Evolutionary conservation across 2,797 vertebrate species (phyloP), one percentile per base, ranked within the genome.

Genomic region (Notolabrus celidotus): DNA sequence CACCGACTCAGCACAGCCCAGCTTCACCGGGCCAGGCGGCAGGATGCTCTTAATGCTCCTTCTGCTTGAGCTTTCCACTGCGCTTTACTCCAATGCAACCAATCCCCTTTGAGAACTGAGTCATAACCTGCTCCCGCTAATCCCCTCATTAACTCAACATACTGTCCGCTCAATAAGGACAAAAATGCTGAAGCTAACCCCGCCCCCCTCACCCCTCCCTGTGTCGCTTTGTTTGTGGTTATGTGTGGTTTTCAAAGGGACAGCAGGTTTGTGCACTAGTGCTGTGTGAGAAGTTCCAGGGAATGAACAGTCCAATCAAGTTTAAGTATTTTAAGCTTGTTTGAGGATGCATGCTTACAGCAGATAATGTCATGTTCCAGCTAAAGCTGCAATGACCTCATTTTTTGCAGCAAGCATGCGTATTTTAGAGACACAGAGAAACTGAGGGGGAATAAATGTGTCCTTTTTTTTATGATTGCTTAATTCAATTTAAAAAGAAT

Each of bases 41-140:
- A 62, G 86, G 87, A 87, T 29, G 76, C 72, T 84, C 68, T 86
- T 69, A 74, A 51, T 66, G 85, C 83, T 86, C 79, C 83, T 86
- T 67, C 84, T 85, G 91, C 89, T 92, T 89, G 65, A 83, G 90
- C 89, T 92, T 20, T 83, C 72, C 78, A 79, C 87, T 51, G 46
- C 74, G 68, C 90, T 87, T 25, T 89, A 82, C 79, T 90, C 84
- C 87, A 72, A 71, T 86, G 82, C 83, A 85, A 87, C 72, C 79
- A 55, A 85, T 80, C 85, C 92, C 89, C 89, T 93, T 90, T 92
- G 89, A 94, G 89, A 91, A 89, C 89, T 20, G 86, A 89, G 79
- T 86, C 92, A 86, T 93, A 91, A 92, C 91, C 88, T 86, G 77
- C 55, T 76, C 22, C 64, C 14, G 72, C 78, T 79, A 82, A 86